These are phyloP conservation scores for Dinomys branickii DNA, from an alignment of 2,113 vertebrate genomes.

Conservation along the genomic window DNA sequence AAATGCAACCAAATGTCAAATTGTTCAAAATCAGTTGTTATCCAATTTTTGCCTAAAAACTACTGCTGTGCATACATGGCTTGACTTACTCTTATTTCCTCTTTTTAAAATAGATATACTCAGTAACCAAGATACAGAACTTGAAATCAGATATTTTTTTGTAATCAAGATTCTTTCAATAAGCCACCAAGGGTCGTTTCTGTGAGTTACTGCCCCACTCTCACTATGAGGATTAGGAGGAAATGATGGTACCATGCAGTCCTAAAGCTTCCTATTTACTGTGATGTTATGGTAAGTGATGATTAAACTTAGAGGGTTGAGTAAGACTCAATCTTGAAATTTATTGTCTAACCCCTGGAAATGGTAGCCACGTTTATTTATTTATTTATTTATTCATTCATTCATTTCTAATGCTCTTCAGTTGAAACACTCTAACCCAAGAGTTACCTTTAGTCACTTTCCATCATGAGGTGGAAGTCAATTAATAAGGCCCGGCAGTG, in stretches of 20 bases:
- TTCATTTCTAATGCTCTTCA: neutral
- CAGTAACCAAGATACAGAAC: neutral
- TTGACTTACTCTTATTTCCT: neutral
- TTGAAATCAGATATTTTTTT: neutral
- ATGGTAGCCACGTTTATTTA: neutral
- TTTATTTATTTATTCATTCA: too few species aligned
- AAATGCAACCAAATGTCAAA: neutral
- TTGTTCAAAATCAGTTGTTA: neutral
- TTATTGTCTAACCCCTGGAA: neutral
- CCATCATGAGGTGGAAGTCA: neutral
- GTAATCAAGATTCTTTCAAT: neutral
- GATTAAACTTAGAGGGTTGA: neutral
- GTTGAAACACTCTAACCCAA: neutral
- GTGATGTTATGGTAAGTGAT: neutral
- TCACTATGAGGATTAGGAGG: neutral
- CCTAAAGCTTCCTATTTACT: neutral
- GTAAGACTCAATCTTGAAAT: neutral
- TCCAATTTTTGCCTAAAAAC: neutral
- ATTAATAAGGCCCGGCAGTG: neutral
- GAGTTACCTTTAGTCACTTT: neutral
- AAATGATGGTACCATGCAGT: neutral
- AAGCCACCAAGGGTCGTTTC: neutral
- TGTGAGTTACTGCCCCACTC: neutral
- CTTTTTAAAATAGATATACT: neutral
- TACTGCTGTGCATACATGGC: neutral